Conservation (phyloP, 2,113 vertebrate species). For the Atractosteus spatula region DNA sequence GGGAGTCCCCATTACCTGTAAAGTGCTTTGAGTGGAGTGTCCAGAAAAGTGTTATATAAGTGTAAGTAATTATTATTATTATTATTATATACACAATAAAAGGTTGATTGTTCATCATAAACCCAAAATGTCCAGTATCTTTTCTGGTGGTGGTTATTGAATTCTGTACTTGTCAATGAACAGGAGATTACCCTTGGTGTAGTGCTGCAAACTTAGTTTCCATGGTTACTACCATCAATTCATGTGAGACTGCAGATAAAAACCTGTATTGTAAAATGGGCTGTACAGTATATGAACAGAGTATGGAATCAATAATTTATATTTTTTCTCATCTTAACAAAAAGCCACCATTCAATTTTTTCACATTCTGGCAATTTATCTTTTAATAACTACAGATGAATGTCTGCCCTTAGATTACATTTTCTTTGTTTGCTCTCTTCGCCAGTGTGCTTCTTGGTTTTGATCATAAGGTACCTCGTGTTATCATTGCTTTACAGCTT, state of each 20-base stretch:
- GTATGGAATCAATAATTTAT: conserved; percentile 9
- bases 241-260: conserved; percentile 14
- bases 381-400: too few species aligned
- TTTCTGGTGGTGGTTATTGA: not conserved
- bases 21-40: too few species aligned
- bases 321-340: not conserved
- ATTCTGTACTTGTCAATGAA: not conserved
- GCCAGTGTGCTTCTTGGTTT: too few species aligned
- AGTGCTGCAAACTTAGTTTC: conserved; percentile 26
- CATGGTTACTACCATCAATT: conserved; percentile 37
- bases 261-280: conserved; percentile 12
- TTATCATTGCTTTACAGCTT: too few species aligned
- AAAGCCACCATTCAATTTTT: too few species aligned
- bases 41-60: too few species aligned
- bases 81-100: not conserved
- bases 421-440: too few species aligned
- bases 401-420: too few species aligned
- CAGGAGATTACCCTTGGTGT: not conserved
- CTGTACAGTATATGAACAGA: conserved; percentile 1
- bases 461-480: too few species aligned
- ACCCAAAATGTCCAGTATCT: not conserved
- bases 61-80: too few species aligned
- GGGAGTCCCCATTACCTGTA: too few species aligned
- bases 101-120: not conserved
- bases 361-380: not conserved